Evolutionary conservation across 2,888 invertebrate species (phyloP), one percentile per base, ranked within the genome.

Genomic region (Idaea biselata): DNA sequence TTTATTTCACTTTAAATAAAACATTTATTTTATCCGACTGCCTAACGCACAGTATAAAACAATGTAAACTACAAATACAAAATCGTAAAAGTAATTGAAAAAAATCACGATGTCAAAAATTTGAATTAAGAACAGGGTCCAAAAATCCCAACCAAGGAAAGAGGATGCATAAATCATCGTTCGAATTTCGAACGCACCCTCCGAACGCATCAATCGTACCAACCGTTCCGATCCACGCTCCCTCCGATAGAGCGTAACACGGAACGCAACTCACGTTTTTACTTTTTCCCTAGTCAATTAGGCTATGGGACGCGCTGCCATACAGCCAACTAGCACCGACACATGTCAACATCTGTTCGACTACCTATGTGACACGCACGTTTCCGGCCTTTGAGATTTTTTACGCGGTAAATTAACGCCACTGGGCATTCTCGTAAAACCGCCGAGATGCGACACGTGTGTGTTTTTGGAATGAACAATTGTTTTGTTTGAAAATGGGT

Each of bases 301-400:
- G 84, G 82, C 80, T 73, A 79, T 79, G 81, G 82, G 63, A 60
- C 80, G 78, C 73, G 73, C 72, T 77, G 75, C 75, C 77, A 79
- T 80, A 77, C 77, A 76, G 73, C 76, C 75, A 67, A 67, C 71
- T 57, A 69, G 14, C 14, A 14, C 44, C 83, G 86, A 88, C 90
- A 89, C 84, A 89, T 90, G 90, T 90, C 88, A 87, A 89, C 91
- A 91, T 91, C 86, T 91, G 91, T 89, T 90, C 86, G 81, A 84
- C 83, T 84, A 83, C 84, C 87, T 82, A 83, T 86, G 85, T 76
- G 82, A 82, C 85, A 82, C 75, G 73, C 73, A 77, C 84, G 83
- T 87, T 88, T 91, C 91, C 90, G 89, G 87, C 78, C 80, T 78
- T 80, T 78, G 78, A 77, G 78, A 74, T 82, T 85, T 88, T 88